phyloP scores from a whole-genome alignment of 2,888 invertebrate species.

The Isoperla grammatica region DNA sequence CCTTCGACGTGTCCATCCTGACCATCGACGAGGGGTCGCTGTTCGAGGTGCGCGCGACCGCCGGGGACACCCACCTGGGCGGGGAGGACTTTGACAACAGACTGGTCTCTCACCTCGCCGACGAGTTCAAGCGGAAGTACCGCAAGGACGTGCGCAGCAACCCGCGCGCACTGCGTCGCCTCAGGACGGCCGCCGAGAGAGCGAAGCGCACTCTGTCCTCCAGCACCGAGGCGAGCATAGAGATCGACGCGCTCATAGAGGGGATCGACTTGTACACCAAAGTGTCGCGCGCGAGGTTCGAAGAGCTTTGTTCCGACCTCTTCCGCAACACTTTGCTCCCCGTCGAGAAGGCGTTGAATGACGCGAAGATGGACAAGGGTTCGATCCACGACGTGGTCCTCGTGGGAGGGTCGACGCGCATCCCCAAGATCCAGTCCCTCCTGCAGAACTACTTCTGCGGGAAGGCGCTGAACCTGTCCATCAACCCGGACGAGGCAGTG shows the following conservation, averaged over 20 bases:
- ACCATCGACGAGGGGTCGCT: slow-evolving; percentile 54
- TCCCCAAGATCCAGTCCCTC: slow-evolving; percentile 63
- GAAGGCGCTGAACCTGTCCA: slow-evolving; percentile 60
- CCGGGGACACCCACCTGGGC: slow-evolving; percentile 75
- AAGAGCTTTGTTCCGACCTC: slow-evolving; percentile 65
- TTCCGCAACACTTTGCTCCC: slow-evolving; percentile 69
- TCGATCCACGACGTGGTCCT: slow-evolving; percentile 73
- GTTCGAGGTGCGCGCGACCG: slow-evolving; percentile 74
- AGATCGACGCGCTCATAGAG: slow-evolving; percentile 69
- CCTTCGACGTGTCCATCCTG: slow-evolving; percentile 54
- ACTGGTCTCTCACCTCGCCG: slow-evolving; percentile 69
- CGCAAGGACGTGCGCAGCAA: slow-evolving; percentile 63
- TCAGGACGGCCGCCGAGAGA: slow-evolving; percentile 70
- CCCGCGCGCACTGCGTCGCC: slow-evolving; percentile 59
- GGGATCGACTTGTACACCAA: slow-evolving; percentile 68
- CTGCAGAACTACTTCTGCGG: slow-evolving; percentile 66
- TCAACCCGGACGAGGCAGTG: slow-evolving; percentile 65
- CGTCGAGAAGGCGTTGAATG: slow-evolving; percentile 70
- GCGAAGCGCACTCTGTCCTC: slow-evolving; percentile 73
- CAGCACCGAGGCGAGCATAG: slow-evolving; percentile 67
- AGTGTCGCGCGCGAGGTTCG: slow-evolving; percentile 67
- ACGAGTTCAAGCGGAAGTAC: slow-evolving; percentile 71
- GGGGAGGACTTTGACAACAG: slow-evolving; percentile 77
- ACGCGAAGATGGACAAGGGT: slow-evolving; percentile 72
- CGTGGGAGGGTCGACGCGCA: slow-evolving; percentile 75